Evolutionary conservation across 2,113 vertebrate genomes (phyloP), one percentile per base, ranked within the genome.

Genomic region (Urocynchramus pylzowi): DNA sequence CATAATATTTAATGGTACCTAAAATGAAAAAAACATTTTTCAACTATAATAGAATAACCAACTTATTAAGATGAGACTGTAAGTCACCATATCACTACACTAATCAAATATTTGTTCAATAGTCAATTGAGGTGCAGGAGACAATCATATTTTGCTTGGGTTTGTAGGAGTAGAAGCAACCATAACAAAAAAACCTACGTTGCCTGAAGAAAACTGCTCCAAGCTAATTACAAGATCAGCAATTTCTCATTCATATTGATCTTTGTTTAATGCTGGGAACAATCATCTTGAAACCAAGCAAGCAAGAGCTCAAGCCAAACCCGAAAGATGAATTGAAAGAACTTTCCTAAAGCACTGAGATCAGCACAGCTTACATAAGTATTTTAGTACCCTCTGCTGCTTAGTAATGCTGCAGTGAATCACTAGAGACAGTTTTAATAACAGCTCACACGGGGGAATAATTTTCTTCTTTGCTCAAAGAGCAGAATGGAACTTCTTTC

Each of bases 1-100:
- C 87, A 95, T 99, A 99, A 81, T 99, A 98, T 88, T 99, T 99
- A 92, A 98, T 76, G 19, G 97, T 98, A 80, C 97, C 99, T 99
- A 96, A 76, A 98, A 97, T 69, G 65, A 96, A 75, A 97, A 63
- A 95, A 37, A 57, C 52, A 92, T 28, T 47, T 87, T 84, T 81
- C 26, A 75, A 74, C 31, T 28, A n/a, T 9, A 87, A 17, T 2
- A 77, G n/a, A 90, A 93, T 22, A 94, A 92, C 5, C 1, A 2
- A 45, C 49, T 57, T 74, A 11, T 41, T 80, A 79, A 69, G 23
- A 85, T 28, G 24, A 83, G 41, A 54, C 39, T 78, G 5, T 63
- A 88, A 84, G 31, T 80, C 54, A 88, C 45, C 1, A 0, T 83
- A 70, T 81, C 56, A 33, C 35, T 42, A 44, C 2, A 31, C 22